Percentiles rank a stretch among this genome's conserved stretches.
Evolutionary conservation across 30 jellyfish, hydroid and myxozoan genomes (phyloP).

Genomic region (Cassiopea andromeda): DNA sequence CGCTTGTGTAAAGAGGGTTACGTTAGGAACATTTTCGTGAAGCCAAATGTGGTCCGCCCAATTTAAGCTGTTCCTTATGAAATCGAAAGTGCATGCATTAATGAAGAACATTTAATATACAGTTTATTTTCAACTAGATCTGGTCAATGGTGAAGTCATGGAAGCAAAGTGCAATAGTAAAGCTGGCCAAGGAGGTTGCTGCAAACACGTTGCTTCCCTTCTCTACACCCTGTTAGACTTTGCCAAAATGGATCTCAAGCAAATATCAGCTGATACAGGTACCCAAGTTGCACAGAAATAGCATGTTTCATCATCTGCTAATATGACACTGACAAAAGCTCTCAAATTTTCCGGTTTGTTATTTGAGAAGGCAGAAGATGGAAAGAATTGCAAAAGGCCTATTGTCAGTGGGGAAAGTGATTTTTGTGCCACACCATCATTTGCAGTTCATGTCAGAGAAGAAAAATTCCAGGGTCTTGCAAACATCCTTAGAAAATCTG

Average conservation of each 20-base stretch:
- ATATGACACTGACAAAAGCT: neutral
- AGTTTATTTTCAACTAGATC: slow-evolving; percentile 48
- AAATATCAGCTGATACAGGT: slow-evolving; percentile 6
- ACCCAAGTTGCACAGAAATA: slow-evolving; percentile 20
- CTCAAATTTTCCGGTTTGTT: slow-evolving; percentile 10
- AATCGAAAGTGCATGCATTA: slow-evolving; percentile 13
- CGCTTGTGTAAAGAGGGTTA: slow-evolving; percentile 18
- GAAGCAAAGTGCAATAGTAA: slow-evolving; percentile 60
- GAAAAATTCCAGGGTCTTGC: slow-evolving; percentile 25
- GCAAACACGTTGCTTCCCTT: slow-evolving; percentile 63
- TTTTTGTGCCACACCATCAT: slow-evolving; percentile 39
- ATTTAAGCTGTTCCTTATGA: slow-evolving; percentile 22
- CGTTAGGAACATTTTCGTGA: slow-evolving; percentile 3
- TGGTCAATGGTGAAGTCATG: slow-evolving; percentile 22
- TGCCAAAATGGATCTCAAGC: slow-evolving; percentile 9
- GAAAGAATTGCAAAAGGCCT: slow-evolving; percentile 28
- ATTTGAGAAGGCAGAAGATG: slow-evolving; percentile 46
- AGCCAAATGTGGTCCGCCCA: slow-evolving; percentile 12
- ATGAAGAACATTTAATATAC: slow-evolving; percentile 2
- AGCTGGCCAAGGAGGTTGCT: slow-evolving; percentile 74
- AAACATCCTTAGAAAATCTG: slow-evolving; percentile 12
- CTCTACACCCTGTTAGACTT: slow-evolving; percentile 38
- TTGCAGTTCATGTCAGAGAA: slow-evolving; percentile 20
- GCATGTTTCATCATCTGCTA: neutral
- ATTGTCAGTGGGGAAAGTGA: slow-evolving; percentile 6